Evolutionary conservation across 2,113 vertebrate genomes (phyloP).

Genomic region (Corydoras maculifer): DNA sequence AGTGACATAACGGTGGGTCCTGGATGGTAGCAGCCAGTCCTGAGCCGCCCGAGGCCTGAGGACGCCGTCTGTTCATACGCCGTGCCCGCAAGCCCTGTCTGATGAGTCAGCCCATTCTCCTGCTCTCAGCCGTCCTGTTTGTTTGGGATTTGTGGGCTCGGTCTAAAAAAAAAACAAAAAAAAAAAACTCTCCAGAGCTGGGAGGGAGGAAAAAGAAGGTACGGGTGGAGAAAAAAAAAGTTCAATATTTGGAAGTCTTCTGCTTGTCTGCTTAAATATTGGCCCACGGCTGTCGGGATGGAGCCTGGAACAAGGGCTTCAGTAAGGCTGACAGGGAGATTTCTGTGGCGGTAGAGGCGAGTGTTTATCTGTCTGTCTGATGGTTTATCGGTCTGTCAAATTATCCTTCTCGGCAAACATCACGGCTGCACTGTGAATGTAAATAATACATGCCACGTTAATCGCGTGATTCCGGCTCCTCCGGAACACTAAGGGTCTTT

Average conservation of each 20-base stretch:
- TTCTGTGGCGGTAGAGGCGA: conserved; percentile 64
- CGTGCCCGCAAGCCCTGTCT: conserved; percentile 2
- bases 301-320: conserved; percentile 63
- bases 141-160: conserved; percentile 44
- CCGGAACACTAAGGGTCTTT: conserved; percentile 44
- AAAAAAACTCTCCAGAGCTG: conserved; percentile 39
- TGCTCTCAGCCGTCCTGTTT: conserved; percentile 35
- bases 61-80: neutral
- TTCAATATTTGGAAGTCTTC: conserved; percentile 75
- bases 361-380: conserved; percentile 71
- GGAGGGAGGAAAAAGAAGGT: conserved; percentile 51
- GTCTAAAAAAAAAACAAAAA: conserved; percentile 51
- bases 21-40: conserved; percentile 8
- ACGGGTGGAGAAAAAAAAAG: conserved; percentile 47
- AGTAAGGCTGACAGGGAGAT: conserved; percentile 73
- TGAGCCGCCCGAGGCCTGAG: conserved; percentile 19
- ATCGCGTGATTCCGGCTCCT: conserved; percentile 52
- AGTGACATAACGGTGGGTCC: conserved; percentile 2
- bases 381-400: conserved; percentile 78
- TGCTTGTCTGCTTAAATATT: conserved; percentile 77
- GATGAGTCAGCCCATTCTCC: conserved; percentile 47
- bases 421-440: conserved; percentile 57
- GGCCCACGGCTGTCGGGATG: conserved; percentile 66
- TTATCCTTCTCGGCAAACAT: conserved; percentile 75
- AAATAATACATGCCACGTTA: conserved; percentile 57